Evolutionary conservation across 2,113 vertebrate species (phyloP).

Genomic region (Albula glossodonta): DNA sequence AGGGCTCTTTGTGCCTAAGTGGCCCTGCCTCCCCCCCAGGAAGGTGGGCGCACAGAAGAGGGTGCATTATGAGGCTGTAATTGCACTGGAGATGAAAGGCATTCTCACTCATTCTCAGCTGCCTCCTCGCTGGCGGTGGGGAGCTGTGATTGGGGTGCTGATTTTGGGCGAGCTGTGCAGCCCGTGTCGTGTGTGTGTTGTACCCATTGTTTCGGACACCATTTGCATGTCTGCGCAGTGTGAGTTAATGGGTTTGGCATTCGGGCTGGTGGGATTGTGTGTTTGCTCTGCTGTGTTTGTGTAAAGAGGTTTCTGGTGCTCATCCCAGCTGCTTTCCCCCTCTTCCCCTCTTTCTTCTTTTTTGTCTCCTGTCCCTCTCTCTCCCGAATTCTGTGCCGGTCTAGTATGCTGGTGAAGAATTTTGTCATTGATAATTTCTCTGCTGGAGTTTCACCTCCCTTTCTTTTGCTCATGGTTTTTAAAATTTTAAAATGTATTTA

Average conservation of each 20-base stretch:
- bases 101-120: neutral
- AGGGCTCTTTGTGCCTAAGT: neutral
- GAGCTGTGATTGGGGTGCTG: neutral
- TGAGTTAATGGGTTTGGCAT: neutral
- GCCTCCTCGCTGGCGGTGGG: neutral
- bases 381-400: neutral
- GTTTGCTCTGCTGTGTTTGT: neutral
- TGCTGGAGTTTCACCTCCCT: constrained; percentile 5
- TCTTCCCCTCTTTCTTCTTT: constrained; percentile 26
- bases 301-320: neutral
- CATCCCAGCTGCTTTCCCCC: constrained; percentile 14
- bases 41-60: neutral
- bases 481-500: no score
- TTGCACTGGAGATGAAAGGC: neutral
- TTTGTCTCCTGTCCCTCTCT: neutral
- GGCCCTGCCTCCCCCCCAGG: neutral
- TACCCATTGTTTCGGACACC: no score
- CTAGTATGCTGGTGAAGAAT: neutral
- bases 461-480: constrained; percentile 41
- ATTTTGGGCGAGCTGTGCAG: neutral
- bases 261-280: neutral
- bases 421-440: neutral
- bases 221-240: neutral
- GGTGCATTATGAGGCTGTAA: no score
- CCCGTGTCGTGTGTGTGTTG: neutral